These are phyloP conservation scores for Bovichtus diacanthus DNA, from an alignment of 2,797 vertebrate species.

Conservation along the genomic window DNA sequence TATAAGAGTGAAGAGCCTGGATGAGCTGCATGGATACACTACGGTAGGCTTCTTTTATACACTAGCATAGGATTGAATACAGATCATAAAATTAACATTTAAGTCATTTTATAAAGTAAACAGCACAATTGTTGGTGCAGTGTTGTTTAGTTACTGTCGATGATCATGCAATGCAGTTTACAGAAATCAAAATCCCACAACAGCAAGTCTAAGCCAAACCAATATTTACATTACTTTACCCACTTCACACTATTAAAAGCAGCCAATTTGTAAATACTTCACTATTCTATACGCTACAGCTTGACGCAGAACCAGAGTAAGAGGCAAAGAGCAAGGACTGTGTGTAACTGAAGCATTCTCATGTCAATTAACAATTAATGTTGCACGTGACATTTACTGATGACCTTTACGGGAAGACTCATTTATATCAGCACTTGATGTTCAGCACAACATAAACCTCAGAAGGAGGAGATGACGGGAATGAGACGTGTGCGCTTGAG, in stretches of 20 bases:
- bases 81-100: background rate
- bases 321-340: background rate
- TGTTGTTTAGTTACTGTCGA: too few species aligned
- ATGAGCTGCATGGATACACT: too few species aligned
- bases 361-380: slow-evolving; percentile 9
- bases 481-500: background rate
- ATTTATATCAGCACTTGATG: background rate
- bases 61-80: too few species aligned
- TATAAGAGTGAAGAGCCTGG: too few species aligned
- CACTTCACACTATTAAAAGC: background rate
- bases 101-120: too few species aligned
- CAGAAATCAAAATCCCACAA: background rate
- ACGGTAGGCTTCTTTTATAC: background rate
- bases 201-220: background rate
- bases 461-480: background rate
- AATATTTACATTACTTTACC: background rate
- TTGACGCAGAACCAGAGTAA: background rate
- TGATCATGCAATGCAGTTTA: background rate
- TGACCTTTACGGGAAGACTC: slow-evolving; percentile 7
- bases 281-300: background rate
- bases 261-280: background rate
- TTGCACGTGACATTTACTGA: slow-evolving; percentile 16
- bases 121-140: too few species aligned
- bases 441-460: background rate
- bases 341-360: background rate